Conservation (phyloP, 1,140 invertebrate species). For the Penaeus chinensis region DNA sequence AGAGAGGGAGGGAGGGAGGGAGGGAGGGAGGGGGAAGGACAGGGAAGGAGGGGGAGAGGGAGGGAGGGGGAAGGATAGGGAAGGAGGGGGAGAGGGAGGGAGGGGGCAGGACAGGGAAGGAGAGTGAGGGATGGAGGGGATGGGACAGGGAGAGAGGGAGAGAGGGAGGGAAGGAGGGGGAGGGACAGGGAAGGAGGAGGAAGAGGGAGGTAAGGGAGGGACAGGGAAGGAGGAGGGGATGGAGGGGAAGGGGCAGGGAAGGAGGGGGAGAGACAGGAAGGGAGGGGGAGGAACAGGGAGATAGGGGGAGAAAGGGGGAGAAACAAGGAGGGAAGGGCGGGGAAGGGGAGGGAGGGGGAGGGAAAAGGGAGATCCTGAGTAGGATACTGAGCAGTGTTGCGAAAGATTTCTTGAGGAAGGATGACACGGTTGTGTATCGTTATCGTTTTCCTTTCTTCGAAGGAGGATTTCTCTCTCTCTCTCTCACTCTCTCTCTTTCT, state of each 20-base stretch:
- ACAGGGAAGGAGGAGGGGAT: slow-evolving; percentile 1
- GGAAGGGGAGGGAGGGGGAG: neutral
- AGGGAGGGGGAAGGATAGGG: neutral
- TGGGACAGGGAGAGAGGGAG: neutral
- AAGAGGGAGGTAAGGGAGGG: neutral
- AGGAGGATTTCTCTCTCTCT: no score
- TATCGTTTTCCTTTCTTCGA: no score
- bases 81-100: neutral
- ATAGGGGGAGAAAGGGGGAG: neutral
- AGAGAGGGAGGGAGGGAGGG: slow-evolving; percentile 25
- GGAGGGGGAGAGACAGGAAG: neutral
- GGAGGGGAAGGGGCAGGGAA: neutral
- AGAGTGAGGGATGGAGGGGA: neutral
- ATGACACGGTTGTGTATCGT: no score
- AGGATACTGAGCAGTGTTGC: no score
- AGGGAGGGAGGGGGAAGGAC: neutral
- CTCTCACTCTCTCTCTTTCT: no score
- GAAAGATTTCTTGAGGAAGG: no score
- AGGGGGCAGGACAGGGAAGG: neutral
- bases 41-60: neutral
- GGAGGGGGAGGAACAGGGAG: neutral
- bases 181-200: neutral
- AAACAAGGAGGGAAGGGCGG: neutral
- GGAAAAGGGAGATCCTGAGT: neutral
- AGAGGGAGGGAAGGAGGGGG: neutral